Base-by-base conservation (phyloP, 2,113 vertebrate species). In the Corythornis vintsioides region DNA sequence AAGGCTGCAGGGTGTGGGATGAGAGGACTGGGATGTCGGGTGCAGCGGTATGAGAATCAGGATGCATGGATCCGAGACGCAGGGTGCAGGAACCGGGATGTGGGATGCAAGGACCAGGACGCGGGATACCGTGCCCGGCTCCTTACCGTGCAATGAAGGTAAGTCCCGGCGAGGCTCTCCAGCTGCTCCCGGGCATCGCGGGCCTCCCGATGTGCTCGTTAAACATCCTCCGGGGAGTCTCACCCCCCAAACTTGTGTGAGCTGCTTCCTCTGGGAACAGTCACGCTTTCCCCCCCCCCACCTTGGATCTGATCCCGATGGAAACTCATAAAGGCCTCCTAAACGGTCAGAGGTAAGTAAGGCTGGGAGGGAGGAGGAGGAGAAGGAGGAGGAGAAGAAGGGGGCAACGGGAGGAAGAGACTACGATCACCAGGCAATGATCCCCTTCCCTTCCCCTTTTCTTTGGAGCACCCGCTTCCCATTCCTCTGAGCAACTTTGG, bases 251-350 rank as follows among this genome's bases (percentile, higher is more conserved):
- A 97, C 89, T 97, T 96, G 93, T 89, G 94, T 57, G 93, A 91
- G 55, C 88, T 26, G 86, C 93, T 95, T 97, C 96, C 96, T 95
- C 88, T 86, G 94, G 96, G 97, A 94, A 71, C 67, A 48, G 76
- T 91, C 94, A 91, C 92, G 78, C 95, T 92, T 91, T 88, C 78
- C 92, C 73, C 91, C 91, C 96, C 92, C 81, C 96, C 86, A 40
- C 95, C 81, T 96, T 97, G 97, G 97, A 96, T 91, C 72, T 28
- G 90, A 89, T 97, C 96, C 97, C 69, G 50, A 83, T 21, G 96
- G 95, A 95, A 89, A 93, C 90, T 88, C 95, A 76, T 87, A 94
- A 87, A 97, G 93, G 93, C 92, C 75, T 94, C 86, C 88, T 45
- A 84, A 94, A 69, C 85, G 40, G 45, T 75, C 77, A 77, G 95